Conservation (phyloP, 2,888 invertebrate species). For the Drosophila quasianomalipes region DNA sequence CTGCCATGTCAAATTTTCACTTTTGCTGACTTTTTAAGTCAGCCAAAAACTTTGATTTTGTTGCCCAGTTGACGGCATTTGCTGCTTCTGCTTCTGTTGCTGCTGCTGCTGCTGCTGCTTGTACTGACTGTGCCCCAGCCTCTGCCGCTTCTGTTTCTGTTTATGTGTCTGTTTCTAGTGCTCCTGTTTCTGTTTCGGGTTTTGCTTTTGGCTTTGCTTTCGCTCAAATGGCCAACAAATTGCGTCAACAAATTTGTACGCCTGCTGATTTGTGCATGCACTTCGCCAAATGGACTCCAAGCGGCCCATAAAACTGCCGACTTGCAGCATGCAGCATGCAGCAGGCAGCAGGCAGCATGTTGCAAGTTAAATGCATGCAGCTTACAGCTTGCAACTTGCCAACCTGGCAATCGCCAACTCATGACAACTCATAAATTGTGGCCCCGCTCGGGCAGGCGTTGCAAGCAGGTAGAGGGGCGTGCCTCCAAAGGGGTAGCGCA, state of each 20-base stretch:
- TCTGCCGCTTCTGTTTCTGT: neutral
- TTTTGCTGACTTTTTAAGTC: slow-evolving; percentile 78
- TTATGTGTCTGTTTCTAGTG: neutral
- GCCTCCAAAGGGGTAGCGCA: slow-evolving; percentile 37
- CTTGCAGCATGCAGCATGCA: slow-evolving; percentile 22
- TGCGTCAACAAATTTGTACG: slow-evolving; percentile 64
- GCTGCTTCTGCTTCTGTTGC: slow-evolving; percentile 1
- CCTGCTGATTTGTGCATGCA: slow-evolving; percentile 67
- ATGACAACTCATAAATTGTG: slow-evolving; percentile 58
- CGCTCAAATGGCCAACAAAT: slow-evolving; percentile 47
- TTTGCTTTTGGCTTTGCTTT: slow-evolving; percentile 14
- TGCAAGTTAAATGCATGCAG: neutral
- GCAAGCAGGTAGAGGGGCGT: slow-evolving; percentile 41
- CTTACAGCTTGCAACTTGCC: slow-evolving; percentile 24
- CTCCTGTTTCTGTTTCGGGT: neutral
- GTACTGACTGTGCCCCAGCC: neutral
- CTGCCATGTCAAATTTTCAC: slow-evolving; percentile 76
- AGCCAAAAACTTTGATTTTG: slow-evolving; percentile 55
- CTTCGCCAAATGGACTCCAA: slow-evolving; percentile 52
- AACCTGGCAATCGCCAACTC: slow-evolving; percentile 43
- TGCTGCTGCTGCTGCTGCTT: slow-evolving; percentile 6
- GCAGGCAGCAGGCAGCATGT: neutral
- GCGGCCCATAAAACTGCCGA: slow-evolving; percentile 52
- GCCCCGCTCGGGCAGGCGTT: slow-evolving; percentile 45
- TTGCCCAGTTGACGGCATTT: slow-evolving; percentile 33